Conservation (phyloP, 2,797 vertebrate genomes). For the Poecilia picta region DNA sequence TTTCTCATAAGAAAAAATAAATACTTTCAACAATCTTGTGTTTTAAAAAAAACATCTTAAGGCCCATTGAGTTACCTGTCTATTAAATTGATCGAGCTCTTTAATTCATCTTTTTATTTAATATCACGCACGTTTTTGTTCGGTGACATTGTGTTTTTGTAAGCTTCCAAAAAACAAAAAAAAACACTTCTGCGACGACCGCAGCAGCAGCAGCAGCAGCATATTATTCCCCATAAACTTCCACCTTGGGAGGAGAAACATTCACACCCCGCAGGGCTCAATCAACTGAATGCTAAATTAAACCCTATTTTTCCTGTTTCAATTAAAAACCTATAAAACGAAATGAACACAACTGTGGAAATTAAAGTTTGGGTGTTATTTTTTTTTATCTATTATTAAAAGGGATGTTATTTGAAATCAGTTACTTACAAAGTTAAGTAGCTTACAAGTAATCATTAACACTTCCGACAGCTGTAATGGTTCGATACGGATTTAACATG, state of each 20-base stretch:
- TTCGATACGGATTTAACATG: background rate
- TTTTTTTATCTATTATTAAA: slow-evolving; percentile 45
- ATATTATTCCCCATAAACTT: slow-evolving; percentile 6
- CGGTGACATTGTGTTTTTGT: background rate
- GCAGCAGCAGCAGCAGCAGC: background rate
- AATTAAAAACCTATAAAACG: slow-evolving; percentile 60
- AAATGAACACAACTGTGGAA: slow-evolving; percentile 32
- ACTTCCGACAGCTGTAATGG: background rate
- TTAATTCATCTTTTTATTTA: slow-evolving; percentile 15
- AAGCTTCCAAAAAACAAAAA: slow-evolving; percentile 16
- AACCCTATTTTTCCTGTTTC: slow-evolving; percentile 43
- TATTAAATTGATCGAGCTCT: slow-evolving; percentile 24
- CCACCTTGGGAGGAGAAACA: slow-evolving; percentile 25
- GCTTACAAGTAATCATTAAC: background rate
- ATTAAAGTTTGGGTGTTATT: slow-evolving; percentile 5
- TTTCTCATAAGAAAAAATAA: background rate
- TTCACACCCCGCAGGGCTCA: slow-evolving; percentile 19
- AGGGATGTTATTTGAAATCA: slow-evolving; percentile 35
- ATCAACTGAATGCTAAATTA: slow-evolving; percentile 22
- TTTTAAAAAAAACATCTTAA: background rate
- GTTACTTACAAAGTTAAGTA: slow-evolving; percentile 37
- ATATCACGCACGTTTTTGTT: background rate
- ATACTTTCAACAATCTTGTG: background rate
- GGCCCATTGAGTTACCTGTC: background rate
- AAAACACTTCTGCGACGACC: background rate